phyloP scores from a whole-genome alignment of 2,888 invertebrate genomes.

The Drosophila ochracea region DNA sequence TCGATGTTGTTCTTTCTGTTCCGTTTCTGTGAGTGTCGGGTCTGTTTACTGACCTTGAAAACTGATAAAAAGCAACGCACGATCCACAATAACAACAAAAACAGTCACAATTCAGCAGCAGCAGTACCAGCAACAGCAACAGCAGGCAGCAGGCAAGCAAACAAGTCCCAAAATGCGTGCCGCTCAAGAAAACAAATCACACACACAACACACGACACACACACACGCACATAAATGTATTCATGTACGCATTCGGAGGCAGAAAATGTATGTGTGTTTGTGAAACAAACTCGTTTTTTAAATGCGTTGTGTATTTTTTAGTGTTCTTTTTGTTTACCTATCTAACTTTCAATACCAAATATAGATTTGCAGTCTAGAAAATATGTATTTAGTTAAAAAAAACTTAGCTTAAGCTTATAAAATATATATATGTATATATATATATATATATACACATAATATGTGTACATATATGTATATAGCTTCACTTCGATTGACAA shows the following conservation, averaged over 20 bases:
- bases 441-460: neutral
- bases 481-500: neutral
- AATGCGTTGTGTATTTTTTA: constrained; percentile 60
- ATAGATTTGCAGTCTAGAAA: constrained; percentile 38
- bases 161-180: constrained; percentile 47
- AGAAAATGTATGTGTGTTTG: constrained; percentile 13
- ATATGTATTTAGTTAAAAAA: constrained; percentile 36
- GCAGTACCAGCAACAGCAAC: neutral
- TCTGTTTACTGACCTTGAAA: constrained; percentile 48
- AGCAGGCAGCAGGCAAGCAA: constrained; percentile 26
- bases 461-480: neutral
- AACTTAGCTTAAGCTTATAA: constrained; percentile 46
- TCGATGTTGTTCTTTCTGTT: constrained; percentile 7
- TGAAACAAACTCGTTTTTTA: constrained; percentile 56
- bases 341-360: constrained; percentile 33
- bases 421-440: constrained; percentile 3
- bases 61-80: constrained; percentile 52
- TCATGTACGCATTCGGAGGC: constrained; percentile 5
- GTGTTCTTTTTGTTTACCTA: neutral
- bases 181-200: constrained; percentile 45
- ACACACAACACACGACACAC: constrained; percentile 5
- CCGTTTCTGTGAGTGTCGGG: neutral
- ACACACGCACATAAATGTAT: constrained; percentile 1
- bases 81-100: constrained; percentile 28
- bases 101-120: constrained; percentile 4